phyloP scores from a whole-genome alignment of 1,140 invertebrate species.

The Latrodectus geometricus region DNA sequence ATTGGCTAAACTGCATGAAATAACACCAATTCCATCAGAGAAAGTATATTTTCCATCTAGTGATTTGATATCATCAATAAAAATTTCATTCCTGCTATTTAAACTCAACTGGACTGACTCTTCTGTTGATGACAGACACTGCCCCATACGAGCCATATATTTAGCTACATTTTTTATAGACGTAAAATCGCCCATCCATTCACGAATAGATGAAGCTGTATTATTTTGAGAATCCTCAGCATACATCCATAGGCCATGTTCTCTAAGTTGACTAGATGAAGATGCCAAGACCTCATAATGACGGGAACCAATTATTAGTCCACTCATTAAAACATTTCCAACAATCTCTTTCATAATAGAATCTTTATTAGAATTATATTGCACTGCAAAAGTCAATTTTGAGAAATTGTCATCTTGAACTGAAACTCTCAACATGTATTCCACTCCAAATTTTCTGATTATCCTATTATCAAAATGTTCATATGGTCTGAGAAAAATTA shows the following conservation, averaged over 20 bases:
- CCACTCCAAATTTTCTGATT: constrained; percentile 48
- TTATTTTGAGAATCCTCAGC: constrained; percentile 59
- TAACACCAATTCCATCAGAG: constrained; percentile 65
- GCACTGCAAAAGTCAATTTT: constrained; percentile 45
- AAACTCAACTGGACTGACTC: constrained; percentile 79
- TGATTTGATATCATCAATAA: constrained; percentile 50
- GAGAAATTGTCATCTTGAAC: constrained; percentile 60
- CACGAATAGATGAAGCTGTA: constrained; percentile 59
- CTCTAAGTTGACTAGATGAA: constrained; percentile 66
- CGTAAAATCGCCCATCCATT: constrained; percentile 66
- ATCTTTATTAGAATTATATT: constrained; percentile 43
- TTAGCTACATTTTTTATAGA: constrained; percentile 65
- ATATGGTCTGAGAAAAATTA: constrained; percentile 33
- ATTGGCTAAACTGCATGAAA: constrained; percentile 61
- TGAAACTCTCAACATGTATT: constrained; percentile 54
- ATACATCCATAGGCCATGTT: constrained; percentile 67
- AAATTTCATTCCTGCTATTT: constrained; percentile 67
- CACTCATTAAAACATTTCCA: constrained; percentile 23
- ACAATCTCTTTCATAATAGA: constrained; percentile 27
- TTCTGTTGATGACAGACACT: constrained; percentile 74
- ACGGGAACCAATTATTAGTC: constrained; percentile 62
- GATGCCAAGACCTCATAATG: constrained; percentile 66
- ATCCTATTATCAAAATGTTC: constrained; percentile 60
- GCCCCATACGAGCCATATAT: constrained; percentile 67
- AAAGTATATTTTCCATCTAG: constrained; percentile 63